Evolutionary conservation across 2,113 vertebrate species (phyloP).

Genomic region (Actinemys pallida): DNA sequence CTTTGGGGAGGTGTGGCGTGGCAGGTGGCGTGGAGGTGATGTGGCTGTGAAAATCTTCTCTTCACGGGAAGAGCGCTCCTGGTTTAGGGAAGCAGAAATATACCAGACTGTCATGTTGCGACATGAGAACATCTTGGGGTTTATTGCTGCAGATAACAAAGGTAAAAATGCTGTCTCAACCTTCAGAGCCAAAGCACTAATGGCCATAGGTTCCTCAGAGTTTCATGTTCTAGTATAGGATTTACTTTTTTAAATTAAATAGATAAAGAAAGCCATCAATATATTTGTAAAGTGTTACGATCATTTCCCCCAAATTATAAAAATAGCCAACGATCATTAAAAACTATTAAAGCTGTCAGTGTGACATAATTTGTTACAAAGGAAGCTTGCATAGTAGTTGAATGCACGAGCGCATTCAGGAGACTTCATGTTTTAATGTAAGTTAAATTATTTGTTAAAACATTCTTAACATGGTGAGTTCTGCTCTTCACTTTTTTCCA

Average conservation of each 20-base stretch:
- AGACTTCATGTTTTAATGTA: neutral
- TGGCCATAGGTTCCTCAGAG: neutral
- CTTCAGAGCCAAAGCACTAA: neutral
- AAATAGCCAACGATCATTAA: neutral
- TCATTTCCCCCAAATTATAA: neutral
- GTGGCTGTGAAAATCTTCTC: constrained; percentile 99
- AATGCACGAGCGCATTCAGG: neutral
- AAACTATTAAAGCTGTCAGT: neutral
- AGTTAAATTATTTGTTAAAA: neutral
- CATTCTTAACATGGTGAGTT: neutral
- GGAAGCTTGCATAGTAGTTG: neutral
- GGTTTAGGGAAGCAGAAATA: constrained; percentile 98
- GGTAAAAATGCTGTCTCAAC: constrained; percentile 70
- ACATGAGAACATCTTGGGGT: constrained; percentile 97
- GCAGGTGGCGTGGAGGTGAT: constrained; percentile 94
- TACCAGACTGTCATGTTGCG: constrained; percentile 98
- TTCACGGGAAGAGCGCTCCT: constrained; percentile 96
- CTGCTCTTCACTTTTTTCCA: neutral
- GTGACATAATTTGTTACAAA: neutral
- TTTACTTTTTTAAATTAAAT: fast-evolving
- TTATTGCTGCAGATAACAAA: constrained; percentile 98
- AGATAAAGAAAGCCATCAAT: neutral
- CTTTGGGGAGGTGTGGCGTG: constrained; percentile 98
- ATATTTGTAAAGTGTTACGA: neutral
- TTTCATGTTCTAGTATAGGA: neutral